Evolutionary conservation across 2,888 invertebrate genomes (phyloP).

Genomic region (Micropterix aruncella): DNA sequence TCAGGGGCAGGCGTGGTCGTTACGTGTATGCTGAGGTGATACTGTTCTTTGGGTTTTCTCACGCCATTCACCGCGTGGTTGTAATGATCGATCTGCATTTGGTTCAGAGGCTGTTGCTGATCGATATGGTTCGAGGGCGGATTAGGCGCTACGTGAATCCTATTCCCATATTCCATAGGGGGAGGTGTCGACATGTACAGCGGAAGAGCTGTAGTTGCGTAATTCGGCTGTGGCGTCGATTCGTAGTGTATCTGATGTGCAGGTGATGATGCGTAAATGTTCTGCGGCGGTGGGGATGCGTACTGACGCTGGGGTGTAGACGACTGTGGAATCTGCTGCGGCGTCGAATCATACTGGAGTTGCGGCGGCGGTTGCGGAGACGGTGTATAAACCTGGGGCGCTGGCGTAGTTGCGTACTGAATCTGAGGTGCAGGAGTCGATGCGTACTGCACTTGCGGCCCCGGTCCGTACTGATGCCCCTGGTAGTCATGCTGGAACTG

Average conservation of each 20-base stretch:
- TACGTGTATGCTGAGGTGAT: background rate
- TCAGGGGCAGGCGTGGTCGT: background rate
- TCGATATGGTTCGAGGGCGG: background rate
- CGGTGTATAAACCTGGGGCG: constrained; percentile 22
- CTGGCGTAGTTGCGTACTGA: constrained; percentile 17
- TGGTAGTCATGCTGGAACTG: constrained; percentile 2
- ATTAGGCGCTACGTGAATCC: background rate
- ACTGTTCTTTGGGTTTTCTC: constrained; percentile 5
- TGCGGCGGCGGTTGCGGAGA: constrained; percentile 5
- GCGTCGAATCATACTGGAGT: constrained; percentile 15
- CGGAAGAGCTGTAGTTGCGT: background rate
- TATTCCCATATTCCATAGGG: constrained; percentile 4
- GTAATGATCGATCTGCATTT: constrained; percentile 30
- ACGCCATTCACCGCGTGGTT: constrained; percentile 30
- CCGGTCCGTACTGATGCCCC: constrained; percentile 1
- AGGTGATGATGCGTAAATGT: constrained; percentile 22
- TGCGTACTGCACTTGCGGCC: constrained; percentile 8
- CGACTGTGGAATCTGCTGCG: background rate
- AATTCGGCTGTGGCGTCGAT: constrained; percentile 5
- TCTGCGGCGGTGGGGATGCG: background rate
- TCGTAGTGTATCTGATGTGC: constrained; percentile 7
- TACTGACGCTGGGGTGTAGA: background rate
- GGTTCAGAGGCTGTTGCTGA: background rate
- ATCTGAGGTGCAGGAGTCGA: constrained; percentile 9
- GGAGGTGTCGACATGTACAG: constrained; percentile 13